Conservation (phyloP, 2,113 vertebrate species). For the Laticauda colubrina region DNA sequence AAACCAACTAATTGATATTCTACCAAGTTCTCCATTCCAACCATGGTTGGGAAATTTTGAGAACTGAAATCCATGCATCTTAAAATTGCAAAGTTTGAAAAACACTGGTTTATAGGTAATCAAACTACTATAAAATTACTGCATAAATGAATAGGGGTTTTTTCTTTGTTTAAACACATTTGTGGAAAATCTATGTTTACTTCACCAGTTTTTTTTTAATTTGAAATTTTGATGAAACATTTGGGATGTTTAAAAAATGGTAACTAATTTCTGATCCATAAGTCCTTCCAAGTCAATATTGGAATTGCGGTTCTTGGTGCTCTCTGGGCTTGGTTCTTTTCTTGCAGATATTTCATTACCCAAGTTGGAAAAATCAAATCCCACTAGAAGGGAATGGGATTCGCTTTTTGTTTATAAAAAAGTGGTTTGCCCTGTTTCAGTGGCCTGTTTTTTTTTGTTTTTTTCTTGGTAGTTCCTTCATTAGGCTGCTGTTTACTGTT, state of each 20-base stretch:
- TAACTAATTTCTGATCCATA: neutral
- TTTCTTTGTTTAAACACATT: neutral
- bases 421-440: neutral
- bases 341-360: too few relatives aligned
- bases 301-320: neutral
- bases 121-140: neutral
- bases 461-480: neutral
- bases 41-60: neutral
- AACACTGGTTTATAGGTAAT: neutral
- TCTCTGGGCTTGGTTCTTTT: too few relatives aligned
- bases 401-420: too few relatives aligned
- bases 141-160: neutral
- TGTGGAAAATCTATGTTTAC: neutral
- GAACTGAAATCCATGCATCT: neutral
- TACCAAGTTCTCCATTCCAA: neutral
- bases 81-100: neutral
- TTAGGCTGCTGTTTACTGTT: neutral
- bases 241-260: neutral
- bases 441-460: neutral
- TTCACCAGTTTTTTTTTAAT: neutral
- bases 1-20: neutral
- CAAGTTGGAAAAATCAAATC: too few relatives aligned
- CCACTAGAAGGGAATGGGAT: too few relatives aligned
- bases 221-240: neutral
- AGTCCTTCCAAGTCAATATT: neutral